Evolutionary conservation across 1,140 invertebrate species (phyloP), one percentile per base, ranked within the genome.

Genomic region (Lethocerus indicus): DNA sequence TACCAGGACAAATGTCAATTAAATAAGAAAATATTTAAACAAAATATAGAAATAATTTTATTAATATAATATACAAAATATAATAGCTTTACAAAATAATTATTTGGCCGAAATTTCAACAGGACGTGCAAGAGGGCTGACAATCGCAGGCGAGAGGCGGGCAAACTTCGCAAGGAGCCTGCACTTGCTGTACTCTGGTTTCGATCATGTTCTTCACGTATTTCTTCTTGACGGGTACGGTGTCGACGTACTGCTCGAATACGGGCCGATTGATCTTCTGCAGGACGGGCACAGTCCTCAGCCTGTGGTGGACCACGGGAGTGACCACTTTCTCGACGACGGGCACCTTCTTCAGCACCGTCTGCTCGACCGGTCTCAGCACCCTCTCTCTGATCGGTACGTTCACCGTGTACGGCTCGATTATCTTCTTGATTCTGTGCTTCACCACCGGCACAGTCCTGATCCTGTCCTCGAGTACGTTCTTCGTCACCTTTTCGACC

Each of bases 181-280:
- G n/a, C n/a, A n/a, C n/a, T n/a, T n/a, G n/a, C n/a, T n/a, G n/a
- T n/a, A n/a, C n/a, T n/a, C n/a, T n/a, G n/a, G n/a, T n/a, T 41
- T 52, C 50, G 16, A 52, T 45, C 1, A 52, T n/a, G 50, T 52
- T 47, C 36, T 45, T 52, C 14, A 52, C 50, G 32, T 39, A 26
- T 13, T 36, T 23, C 23, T 41, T 32, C 32, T 44, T 52, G 24
- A 52, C 50, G 2, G 50, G 50, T 23, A 52, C 50, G 26, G 3
- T 40, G n/a, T 20, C 13, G 26, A 28, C 21, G 21, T 28, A 28
- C 25, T 43, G 25, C 20, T 52, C 50, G 18, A 52, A 43, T n/a
- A 52, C 26, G 7, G 50, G 50, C n/a, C 44, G 24, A 28, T n/a
- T 24, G 18, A 32, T 24, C 16, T 25, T 47, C 21, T 52, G 44